Evolutionary conservation across 64 coral and sea anemone species (phyloP).

Genomic region (Actinia equina): DNA sequence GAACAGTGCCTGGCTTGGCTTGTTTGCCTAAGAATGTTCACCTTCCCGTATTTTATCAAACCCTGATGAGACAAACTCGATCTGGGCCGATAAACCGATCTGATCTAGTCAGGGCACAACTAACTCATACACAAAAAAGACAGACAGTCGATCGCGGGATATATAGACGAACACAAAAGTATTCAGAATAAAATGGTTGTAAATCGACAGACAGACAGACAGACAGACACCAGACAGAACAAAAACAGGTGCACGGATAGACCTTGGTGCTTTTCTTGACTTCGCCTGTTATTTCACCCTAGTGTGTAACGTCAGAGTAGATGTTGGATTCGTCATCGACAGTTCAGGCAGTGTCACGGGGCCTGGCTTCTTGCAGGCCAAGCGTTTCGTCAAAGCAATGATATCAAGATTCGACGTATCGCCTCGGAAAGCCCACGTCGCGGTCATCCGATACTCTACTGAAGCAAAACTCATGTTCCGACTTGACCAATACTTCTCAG

Average conservation of each 20-base stretch:
- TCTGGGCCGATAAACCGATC: too few relatives aligned
- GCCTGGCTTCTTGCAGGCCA: constrained; percentile 36
- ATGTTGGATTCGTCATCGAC: constrained; percentile 58
- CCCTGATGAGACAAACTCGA: too few relatives aligned
- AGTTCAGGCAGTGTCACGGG: constrained; percentile 31
- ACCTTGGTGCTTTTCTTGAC: not conserved
- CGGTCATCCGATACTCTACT: constrained; percentile 37
- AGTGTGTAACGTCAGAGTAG: constrained; percentile 52
- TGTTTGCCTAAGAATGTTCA: too few relatives aligned
- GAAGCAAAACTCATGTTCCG: constrained; percentile 26
- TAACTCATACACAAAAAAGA: too few relatives aligned
- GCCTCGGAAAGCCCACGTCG: constrained; percentile 26
- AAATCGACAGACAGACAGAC: too few relatives aligned
- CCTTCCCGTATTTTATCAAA: too few relatives aligned
- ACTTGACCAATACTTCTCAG: constrained; percentile 25
- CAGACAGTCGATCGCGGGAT: too few relatives aligned
- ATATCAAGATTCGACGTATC: constrained; percentile 29
- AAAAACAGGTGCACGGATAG: not conserved
- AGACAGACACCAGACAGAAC: too few relatives aligned
- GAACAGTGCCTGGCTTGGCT: too few relatives aligned
- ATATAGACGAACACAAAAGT: too few relatives aligned
- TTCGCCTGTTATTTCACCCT: not conserved
- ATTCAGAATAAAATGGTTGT: too few relatives aligned
- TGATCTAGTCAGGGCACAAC: too few relatives aligned
- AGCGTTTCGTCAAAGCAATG: constrained; percentile 50